phyloP scores from a whole-genome alignment of 92 coral and sea anemone species.

The Paramuricea clavata region DNA sequence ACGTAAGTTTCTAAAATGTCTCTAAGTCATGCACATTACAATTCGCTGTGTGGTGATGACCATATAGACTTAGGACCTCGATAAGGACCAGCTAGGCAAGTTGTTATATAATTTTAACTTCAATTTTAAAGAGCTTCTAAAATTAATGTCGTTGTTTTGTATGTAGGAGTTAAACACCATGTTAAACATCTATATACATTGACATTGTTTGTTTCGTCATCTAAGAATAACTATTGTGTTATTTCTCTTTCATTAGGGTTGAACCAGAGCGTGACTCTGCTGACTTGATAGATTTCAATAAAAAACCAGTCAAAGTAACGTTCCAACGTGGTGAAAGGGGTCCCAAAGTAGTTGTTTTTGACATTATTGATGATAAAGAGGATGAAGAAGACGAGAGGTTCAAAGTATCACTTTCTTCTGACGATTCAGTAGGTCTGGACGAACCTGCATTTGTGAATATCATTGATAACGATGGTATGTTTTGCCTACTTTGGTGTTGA shows the following conservation, averaged over 20 bases:
- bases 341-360: conserved; percentile 2
- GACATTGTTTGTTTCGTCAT: not conserved
- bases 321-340: conserved; percentile 30
- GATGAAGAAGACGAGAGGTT: conserved; percentile 5
- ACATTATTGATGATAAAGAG: not conserved
- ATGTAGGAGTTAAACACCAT: too few species aligned
- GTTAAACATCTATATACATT: too few species aligned
- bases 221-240: too few species aligned
- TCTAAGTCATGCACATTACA: too few species aligned
- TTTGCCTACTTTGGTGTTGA: not conserved
- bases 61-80: too few species aligned
- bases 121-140: too few species aligned
- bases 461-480: conserved; percentile 31
- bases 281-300: not conserved
- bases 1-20: not conserved
- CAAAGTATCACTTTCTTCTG: conserved; percentile 14
- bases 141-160: too few species aligned
- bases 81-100: too few species aligned
- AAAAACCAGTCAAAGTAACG: not conserved
- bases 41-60: too few species aligned
- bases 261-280: not conserved
- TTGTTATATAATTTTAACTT: too few species aligned
- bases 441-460: conserved; percentile 31
- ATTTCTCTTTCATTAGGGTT: not conserved
- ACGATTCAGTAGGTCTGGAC: not conserved